Conservation (phyloP, 2,797 vertebrate species). For the Eutrigla gurnardus region DNA sequence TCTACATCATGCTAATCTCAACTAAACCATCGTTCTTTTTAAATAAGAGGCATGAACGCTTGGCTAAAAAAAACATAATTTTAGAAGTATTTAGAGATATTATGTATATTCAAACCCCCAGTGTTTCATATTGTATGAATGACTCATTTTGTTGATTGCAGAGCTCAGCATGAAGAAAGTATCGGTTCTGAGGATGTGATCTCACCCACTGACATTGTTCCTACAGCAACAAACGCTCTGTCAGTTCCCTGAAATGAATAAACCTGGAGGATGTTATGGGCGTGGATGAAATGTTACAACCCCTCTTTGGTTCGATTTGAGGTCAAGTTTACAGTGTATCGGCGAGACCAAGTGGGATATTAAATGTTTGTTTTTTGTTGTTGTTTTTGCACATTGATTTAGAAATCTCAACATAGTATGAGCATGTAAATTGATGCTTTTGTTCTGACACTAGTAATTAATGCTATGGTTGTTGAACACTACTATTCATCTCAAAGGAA, state of each 20-base stretch:
- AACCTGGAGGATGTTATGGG: constrained; percentile 25
- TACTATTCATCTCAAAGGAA: constrained; percentile 52
- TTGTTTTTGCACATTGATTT: constrained; percentile 65
- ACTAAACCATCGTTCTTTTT: background rate
- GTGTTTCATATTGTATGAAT: background rate
- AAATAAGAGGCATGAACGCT: background rate
- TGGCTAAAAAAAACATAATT: background rate
- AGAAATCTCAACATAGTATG: constrained; percentile 28
- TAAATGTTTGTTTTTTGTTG: constrained; percentile 7
- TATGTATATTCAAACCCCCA: background rate
- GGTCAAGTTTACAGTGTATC: constrained; percentile 29
- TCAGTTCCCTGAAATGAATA: constrained; percentile 74
- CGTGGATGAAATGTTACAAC: constrained; percentile 45
- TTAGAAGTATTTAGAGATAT: background rate
- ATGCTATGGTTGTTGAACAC: constrained; percentile 57
- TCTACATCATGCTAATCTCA: background rate
- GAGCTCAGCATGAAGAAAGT: constrained; percentile 70
- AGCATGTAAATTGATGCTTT: constrained; percentile 5
- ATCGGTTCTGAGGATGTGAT: constrained; percentile 61
- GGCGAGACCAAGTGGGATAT: constrained; percentile 24
- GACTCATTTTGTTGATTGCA: constrained; percentile 39
- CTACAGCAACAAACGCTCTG: constrained; percentile 80
- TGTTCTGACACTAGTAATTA: constrained; percentile 58
- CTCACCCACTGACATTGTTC: constrained; percentile 78
- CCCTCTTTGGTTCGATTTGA: constrained; percentile 28